A percentile compares a stretch with the other conserved stretches of the same genome.
Conservation (phyloP, 2,797 vertebrate species). For the Lepidocolaptes lacrymiger region DNA sequence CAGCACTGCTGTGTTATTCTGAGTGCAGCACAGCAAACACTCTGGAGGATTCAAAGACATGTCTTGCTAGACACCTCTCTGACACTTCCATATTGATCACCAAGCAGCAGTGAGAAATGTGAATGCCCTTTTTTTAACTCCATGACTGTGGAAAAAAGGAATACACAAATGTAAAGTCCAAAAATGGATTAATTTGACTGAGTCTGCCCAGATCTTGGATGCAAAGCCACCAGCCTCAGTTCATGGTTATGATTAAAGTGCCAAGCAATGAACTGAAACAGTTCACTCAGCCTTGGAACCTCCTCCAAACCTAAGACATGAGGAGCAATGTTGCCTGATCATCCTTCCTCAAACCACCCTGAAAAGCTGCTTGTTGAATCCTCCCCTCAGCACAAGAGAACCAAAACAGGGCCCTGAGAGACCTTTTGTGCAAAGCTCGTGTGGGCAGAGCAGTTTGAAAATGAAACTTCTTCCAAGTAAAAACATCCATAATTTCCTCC, state of each 20-base stretch:
- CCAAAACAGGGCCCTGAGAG: not conserved
- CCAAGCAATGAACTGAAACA: not conserved
- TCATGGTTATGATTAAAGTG: not conserved
- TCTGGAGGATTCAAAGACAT: not conserved
- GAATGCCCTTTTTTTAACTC: not conserved
- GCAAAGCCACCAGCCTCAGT: not conserved
- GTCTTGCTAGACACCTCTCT: not conserved
- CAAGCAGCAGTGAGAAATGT: not conserved
- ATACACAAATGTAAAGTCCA: not conserved
- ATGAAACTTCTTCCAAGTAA: not conserved
- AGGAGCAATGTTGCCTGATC: not conserved
- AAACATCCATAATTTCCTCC: conserved; percentile 22
- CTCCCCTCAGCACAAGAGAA: not conserved
- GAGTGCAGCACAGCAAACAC: not conserved
- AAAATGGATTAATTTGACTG: not conserved
- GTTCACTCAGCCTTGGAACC: not conserved
- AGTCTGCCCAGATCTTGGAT: not conserved
- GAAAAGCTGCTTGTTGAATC: not conserved
- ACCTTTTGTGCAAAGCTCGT: not conserved
- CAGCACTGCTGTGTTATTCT: not conserved
- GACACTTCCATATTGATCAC: not conserved
- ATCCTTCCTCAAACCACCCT: not conserved
- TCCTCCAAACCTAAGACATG: not conserved
- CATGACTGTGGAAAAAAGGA: not conserved
- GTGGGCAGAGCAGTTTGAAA: not conserved